These are phyloP conservation scores for Scolopax bukidnonensis DNA, from an alignment of 2,797 vertebrate species.

Conservation along the genomic window DNA sequence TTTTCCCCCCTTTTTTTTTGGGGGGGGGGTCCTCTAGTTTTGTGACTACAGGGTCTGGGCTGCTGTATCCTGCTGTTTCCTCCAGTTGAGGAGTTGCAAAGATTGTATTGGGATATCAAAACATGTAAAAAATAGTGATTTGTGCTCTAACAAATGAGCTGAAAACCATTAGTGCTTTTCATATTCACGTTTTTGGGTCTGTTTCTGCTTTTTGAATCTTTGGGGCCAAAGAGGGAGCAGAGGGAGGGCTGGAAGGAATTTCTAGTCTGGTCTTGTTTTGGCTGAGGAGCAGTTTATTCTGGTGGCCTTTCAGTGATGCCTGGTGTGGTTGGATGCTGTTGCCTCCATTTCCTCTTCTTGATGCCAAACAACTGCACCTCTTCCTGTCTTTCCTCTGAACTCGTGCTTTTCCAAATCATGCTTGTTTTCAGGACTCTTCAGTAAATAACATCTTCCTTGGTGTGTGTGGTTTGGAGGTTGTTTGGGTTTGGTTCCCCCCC, in stretches of 20 bases:
- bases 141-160: not conserved
- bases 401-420: accelerated
- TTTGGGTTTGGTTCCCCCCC: too few relatives aligned
- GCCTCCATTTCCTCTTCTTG: not conserved
- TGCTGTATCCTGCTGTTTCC: not conserved
- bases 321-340: not conserved
- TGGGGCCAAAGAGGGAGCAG: not conserved
- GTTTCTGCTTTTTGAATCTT: not conserved
- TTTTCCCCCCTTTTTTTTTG: not conserved
- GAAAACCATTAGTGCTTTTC: not conserved
- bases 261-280: not conserved
- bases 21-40: not conserved
- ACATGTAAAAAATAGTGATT: not conserved
- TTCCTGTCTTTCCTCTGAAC: not conserved
- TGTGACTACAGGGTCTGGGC: not conserved
- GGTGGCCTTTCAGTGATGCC: not conserved
- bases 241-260: not conserved
- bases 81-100: not conserved
- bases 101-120: not conserved
- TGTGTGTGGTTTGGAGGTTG: not conserved
- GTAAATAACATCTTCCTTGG: not conserved
- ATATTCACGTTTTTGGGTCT: not conserved
- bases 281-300: not conserved
- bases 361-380: not conserved
- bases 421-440: not conserved